Percentiles rank a stretch among this genome's conserved stretches.
phyloP scores from a whole-genome alignment of 2,888 invertebrate genomes.

The Frankliniella intonsa region DNA sequence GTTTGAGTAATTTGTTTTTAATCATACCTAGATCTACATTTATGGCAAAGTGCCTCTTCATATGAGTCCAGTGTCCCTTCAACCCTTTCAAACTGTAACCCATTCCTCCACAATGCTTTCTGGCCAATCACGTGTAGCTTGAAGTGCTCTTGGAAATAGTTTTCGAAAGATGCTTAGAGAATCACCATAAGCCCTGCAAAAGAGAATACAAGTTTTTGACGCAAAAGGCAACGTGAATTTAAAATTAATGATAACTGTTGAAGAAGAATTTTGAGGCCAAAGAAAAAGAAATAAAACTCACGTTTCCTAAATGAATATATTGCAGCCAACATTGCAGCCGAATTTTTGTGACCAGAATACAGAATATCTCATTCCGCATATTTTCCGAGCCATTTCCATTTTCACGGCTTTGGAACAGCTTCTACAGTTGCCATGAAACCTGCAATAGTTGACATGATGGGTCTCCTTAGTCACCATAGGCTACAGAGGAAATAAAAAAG shows the following conservation, averaged over 20 bases:
- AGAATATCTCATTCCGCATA: conserved; percentile 68
- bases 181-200: conserved; percentile 56
- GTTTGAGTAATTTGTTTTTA: background rate
- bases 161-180: conserved; percentile 57
- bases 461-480: conserved; percentile 48
- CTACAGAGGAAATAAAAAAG: conserved; percentile 40
- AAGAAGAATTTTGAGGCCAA: background rate
- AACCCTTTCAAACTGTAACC: conserved; percentile 77
- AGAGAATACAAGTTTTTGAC: background rate
- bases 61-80: conserved; percentile 59
- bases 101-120: conserved; percentile 68
- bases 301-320: conserved; percentile 59
- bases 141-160: conserved; percentile 57
- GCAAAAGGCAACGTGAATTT: background rate
- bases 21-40: conserved; percentile 37
- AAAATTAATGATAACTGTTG: background rate
- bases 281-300: conserved; percentile 39
- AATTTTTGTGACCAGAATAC: conserved; percentile 51
- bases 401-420: conserved; percentile 49
- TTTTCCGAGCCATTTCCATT: conserved; percentile 54
- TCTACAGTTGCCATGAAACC: conserved; percentile 73
- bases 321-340: conserved; percentile 61
- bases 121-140: conserved; percentile 65
- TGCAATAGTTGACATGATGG: conserved; percentile 47
- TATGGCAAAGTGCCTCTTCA: conserved; percentile 40